Evolutionary conservation across 2,888 invertebrate genomes (phyloP).

Genomic region (Cenopis cana): DNA sequence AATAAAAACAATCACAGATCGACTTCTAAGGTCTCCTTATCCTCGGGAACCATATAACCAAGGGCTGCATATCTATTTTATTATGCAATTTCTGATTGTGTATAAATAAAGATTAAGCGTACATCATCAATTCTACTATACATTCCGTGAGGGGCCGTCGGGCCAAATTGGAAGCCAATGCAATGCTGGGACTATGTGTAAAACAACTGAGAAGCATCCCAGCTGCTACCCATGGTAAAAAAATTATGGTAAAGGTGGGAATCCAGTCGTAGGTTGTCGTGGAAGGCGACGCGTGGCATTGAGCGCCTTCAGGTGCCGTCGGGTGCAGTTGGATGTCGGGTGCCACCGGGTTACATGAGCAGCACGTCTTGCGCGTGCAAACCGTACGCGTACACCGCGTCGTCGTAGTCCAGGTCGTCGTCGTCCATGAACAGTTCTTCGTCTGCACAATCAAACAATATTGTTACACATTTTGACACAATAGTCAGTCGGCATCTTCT

Average conservation of each 20-base stretch:
- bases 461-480: not conserved
- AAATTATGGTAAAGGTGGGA: too few species aligned
- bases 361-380: conserved; percentile 63
- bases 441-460: conserved; percentile 52
- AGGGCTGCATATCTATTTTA: conserved; percentile 12
- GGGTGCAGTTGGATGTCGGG: not conserved
- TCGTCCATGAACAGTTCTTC: conserved; percentile 69
- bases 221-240: too few species aligned
- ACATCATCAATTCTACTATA: conserved; percentile 19
- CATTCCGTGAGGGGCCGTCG: not conserved
- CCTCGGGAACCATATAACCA: not conserved
- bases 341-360: conserved; percentile 51
- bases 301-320: not conserved
- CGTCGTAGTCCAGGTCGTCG: conserved; percentile 66
- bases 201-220: too few species aligned
- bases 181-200: too few species aligned
- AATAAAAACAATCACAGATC: conserved; percentile 44
- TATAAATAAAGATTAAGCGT: conserved; percentile 35
- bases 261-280: too few species aligned
- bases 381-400: conserved; percentile 59
- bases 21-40: conserved; percentile 30
- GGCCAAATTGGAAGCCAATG: not conserved
- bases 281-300: too few species aligned
- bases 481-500: too few species aligned
- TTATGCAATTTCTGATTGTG: conserved; percentile 27